Evolutionary conservation across 2,113 vertebrate genomes (phyloP).

Genomic region (Heteronetta atricapilla): DNA sequence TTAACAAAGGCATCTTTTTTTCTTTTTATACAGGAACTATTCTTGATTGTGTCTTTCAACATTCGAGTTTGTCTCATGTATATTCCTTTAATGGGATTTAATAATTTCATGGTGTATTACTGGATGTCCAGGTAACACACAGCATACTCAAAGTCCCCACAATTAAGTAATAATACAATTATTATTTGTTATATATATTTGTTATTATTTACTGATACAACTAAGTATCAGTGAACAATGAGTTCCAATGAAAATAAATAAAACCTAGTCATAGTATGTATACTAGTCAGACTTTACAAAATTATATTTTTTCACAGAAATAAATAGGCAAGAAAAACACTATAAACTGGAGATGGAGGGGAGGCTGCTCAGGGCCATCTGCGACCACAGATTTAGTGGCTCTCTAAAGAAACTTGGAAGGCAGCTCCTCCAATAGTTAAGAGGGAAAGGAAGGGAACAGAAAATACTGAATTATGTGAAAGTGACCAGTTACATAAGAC

Average conservation of each 20-base stretch:
- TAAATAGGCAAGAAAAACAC: not conserved
- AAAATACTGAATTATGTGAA: not conserved
- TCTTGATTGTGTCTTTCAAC: not conserved
- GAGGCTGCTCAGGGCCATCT: not conserved
- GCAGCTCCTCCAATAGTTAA: not conserved
- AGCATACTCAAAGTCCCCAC: not conserved
- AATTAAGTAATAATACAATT: too few species aligned
- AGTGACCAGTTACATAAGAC: not conserved
- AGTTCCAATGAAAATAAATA: not conserved
- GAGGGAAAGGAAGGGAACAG: not conserved
- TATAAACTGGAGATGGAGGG: not conserved
- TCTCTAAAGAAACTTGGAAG: not conserved
- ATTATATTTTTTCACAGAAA: not conserved
- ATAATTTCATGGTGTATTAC: conserved; percentile 54
- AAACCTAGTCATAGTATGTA: not conserved
- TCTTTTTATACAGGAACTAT: conserved; percentile 15
- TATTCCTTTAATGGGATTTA: conserved; percentile 68
- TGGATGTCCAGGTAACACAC: conserved; percentile 61
- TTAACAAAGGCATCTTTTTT: not conserved
- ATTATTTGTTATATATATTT: too few species aligned
- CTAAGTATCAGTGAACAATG: not conserved
- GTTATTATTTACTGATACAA: too few species aligned
- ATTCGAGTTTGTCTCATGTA: conserved; percentile 63
- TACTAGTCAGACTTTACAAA: not conserved
- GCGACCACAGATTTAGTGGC: not conserved